phyloP scores from a whole-genome alignment of 2,888 invertebrate genomes.

The Megamerina dolium region DNA sequence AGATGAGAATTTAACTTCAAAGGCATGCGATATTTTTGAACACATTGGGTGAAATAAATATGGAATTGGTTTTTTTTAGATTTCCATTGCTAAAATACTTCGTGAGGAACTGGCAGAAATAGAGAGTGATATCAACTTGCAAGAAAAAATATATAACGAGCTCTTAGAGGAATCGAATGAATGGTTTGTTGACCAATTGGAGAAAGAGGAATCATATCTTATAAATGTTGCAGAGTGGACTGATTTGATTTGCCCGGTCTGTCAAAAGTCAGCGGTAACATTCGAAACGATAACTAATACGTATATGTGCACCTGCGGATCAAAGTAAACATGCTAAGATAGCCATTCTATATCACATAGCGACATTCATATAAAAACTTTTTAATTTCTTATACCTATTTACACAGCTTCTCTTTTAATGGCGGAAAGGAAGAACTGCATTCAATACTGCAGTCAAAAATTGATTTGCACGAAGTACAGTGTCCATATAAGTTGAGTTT shows the following conservation, averaged over 20 bases:
- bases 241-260: background rate
- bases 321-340: background rate
- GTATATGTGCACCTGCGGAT: background rate
- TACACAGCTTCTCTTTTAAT: background rate
- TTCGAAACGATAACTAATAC: background rate
- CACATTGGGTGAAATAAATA: background rate
- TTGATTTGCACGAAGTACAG: background rate
- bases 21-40: background rate
- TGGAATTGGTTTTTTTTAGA: too few species aligned
- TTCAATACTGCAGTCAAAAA: background rate
- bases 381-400: background rate
- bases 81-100: too few species aligned
- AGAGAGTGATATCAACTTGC: slow-evolving; percentile 37
- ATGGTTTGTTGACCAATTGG: slow-evolving; percentile 38
- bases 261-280: background rate
- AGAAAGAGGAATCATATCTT: slow-evolving; percentile 32
- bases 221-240: slow-evolving; percentile 34
- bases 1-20: too few species aligned
- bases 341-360: too few species aligned
- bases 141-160: slow-evolving; percentile 40
- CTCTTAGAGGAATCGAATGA: slow-evolving; percentile 37
- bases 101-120: slow-evolving; percentile 39
- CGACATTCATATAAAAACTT: background rate
- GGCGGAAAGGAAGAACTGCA: background rate
- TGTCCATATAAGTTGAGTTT: background rate